Percentiles rank a stretch among this genome's conserved stretches.
Evolutionary conservation across 2,797 vertebrate genomes (phyloP).

Genomic region (Spinus pinus): DNA sequence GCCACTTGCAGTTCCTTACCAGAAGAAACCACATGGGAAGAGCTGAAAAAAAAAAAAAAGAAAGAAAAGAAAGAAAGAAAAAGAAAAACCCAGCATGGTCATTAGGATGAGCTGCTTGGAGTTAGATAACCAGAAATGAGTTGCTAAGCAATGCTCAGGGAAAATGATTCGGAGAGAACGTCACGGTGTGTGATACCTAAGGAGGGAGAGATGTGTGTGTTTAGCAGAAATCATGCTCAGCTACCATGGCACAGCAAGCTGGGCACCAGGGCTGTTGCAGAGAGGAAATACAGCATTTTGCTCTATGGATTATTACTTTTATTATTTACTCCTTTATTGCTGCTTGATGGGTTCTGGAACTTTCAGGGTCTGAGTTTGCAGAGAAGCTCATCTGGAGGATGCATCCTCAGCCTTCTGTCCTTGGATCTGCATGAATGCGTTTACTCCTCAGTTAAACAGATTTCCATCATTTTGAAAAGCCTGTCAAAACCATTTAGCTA

Average conservation of each 20-base stretch:
- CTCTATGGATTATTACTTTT: background rate
- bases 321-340: background rate
- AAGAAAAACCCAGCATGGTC: background rate
- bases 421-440: background rate
- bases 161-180: background rate
- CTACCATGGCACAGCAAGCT: background rate
- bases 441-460: slow-evolving; percentile 12
- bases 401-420: background rate
- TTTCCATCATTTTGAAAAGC: slow-evolving; percentile 33
- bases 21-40: background rate
- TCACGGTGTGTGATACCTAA: background rate
- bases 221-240: background rate
- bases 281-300: background rate
- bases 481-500: slow-evolving; percentile 38
- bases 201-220: background rate
- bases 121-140: background rate
- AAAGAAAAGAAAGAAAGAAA: accelerated
- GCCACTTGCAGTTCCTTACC: background rate
- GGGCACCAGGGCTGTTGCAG: background rate
- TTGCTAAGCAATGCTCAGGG: background rate
- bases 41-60: background rate
- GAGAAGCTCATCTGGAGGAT: background rate
- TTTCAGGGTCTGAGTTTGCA: background rate
- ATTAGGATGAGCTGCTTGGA: background rate
- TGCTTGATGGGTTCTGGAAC: background rate